Evolutionary conservation across 2,888 invertebrate species (phyloP).

Genomic region (Cataglyphis altisquamis): DNA sequence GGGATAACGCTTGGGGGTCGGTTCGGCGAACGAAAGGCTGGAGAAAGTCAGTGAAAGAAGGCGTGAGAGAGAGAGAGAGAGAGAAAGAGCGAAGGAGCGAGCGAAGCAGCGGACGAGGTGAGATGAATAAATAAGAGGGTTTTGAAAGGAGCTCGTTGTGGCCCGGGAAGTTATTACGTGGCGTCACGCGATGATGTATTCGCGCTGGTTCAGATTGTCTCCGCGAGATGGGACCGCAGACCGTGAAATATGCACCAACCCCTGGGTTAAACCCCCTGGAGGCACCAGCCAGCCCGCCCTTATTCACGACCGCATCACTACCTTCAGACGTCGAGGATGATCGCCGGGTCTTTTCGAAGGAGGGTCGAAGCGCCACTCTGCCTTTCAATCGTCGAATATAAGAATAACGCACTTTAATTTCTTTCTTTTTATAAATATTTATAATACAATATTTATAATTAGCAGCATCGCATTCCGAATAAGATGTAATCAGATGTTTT

Average conservation of each 20-base stretch:
- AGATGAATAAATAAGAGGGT: conserved; percentile 86
- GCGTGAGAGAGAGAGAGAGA: background rate
- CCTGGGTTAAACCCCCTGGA: conserved; percentile 81
- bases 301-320: conserved; percentile 82
- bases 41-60: conserved; percentile 4
- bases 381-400: conserved; percentile 9
- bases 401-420: background rate
- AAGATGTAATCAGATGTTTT: background rate
- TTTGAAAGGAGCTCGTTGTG: conserved; percentile 83
- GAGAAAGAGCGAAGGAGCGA: conserved; percentile 47
- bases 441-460: background rate
- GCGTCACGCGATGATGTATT: conserved; percentile 86
- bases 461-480: background rate
- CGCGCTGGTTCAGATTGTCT: conserved; percentile 85
- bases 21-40: background rate
- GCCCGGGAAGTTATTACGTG: conserved; percentile 83
- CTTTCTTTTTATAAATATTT: background rate
- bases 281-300: conserved; percentile 76
- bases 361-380: conserved; percentile 9
- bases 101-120: conserved; percentile 77
- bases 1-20: conserved; percentile 22
- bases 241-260: conserved; percentile 86
- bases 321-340: conserved; percentile 76
- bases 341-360: conserved; percentile 51
- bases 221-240: conserved; percentile 86